These are phyloP conservation scores for Phocoena phocoena DNA, from an alignment of 2,113 vertebrate species.

Conservation along the genomic window DNA sequence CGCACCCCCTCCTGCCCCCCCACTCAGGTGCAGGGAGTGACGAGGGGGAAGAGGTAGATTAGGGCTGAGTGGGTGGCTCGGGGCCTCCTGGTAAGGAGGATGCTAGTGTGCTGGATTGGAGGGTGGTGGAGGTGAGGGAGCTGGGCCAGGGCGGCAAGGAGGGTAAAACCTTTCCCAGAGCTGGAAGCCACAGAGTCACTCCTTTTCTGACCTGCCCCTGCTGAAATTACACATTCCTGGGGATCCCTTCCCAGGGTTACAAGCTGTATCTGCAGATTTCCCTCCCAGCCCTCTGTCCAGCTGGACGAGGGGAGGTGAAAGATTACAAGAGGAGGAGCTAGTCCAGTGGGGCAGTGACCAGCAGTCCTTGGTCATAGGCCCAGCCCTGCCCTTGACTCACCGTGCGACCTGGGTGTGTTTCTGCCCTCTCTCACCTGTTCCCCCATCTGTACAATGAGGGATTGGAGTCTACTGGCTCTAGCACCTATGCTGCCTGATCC, in stretches of 20 bases:
- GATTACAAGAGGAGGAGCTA: background rate
- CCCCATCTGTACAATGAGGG: background rate
- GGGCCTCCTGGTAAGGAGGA: constrained; percentile 36
- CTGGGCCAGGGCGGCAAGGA: background rate
- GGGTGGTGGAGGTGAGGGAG: background rate
- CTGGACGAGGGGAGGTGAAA: background rate
- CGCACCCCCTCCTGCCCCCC: constrained; percentile 34
- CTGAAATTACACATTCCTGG: background rate
- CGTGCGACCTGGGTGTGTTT: background rate
- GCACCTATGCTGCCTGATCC: background rate
- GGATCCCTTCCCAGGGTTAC: background rate
- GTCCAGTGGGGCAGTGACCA: background rate
- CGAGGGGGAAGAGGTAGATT: background rate
- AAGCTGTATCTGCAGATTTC: background rate
- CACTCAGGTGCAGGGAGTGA: constrained; percentile 49
- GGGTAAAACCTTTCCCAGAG: background rate
- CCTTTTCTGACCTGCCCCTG: background rate
- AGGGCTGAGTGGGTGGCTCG: constrained; percentile 31
- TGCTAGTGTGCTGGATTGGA: background rate
- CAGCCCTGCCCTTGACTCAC: background rate
- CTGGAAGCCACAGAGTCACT: background rate
- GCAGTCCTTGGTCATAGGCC: background rate
- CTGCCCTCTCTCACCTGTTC: background rate
- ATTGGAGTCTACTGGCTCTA: background rate
- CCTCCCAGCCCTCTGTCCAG: background rate